phyloP scores from a whole-genome alignment of 2,888 invertebrate species.

The Pyrrhosoma nymphula region DNA sequence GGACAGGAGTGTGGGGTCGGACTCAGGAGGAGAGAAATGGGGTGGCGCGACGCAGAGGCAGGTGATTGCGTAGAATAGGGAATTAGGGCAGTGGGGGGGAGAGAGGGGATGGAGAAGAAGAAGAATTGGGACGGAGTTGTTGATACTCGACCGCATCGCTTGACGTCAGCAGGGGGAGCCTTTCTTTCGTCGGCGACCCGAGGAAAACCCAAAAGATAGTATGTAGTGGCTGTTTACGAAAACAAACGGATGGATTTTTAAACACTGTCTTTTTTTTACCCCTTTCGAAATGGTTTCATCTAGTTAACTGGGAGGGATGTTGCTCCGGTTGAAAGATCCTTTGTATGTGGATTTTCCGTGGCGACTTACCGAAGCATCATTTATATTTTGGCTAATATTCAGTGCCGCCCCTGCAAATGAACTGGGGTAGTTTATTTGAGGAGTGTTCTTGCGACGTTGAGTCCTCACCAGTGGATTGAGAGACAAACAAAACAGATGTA shows the following conservation, averaged over 20 bases:
- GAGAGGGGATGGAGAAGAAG: neutral
- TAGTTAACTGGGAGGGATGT: neutral
- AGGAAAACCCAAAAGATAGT: neutral
- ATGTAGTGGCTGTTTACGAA: neutral
- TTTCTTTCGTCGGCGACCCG: neutral
- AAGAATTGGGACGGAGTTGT: neutral
- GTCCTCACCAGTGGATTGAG: neutral
- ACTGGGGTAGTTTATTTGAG: neutral
- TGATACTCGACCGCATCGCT: constrained; percentile 10
- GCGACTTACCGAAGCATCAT: too few species aligned
- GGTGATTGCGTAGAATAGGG: neutral
- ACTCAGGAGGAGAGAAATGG: neutral
- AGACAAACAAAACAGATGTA: neutral
- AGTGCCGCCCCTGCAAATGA: neutral
- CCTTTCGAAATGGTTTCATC: neutral
- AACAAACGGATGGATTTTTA: neutral
- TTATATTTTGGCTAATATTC: neutral
- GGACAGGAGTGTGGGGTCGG: neutral
- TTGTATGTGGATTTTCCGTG: neutral
- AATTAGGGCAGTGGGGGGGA: neutral
- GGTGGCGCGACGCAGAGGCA: neutral
- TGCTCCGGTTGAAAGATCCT: neutral
- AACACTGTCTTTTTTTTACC: neutral
- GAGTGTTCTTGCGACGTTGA: neutral
- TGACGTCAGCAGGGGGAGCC: neutral